phyloP scores from a whole-genome alignment of 2,888 invertebrate genomes.

The Drosophila bunnanda region DNA sequence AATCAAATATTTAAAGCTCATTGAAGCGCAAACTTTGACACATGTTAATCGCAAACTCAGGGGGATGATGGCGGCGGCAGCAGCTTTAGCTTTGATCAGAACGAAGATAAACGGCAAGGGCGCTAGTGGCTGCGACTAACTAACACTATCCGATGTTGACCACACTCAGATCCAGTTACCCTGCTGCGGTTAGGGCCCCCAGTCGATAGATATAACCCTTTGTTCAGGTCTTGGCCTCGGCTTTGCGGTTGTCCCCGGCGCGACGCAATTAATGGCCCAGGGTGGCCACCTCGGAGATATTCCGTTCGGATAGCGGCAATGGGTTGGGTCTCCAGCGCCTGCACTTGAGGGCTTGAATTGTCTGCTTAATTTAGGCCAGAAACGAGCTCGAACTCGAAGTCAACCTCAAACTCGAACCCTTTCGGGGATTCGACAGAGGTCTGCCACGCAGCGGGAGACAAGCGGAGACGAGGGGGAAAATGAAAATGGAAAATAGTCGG shows the following conservation, averaged over 20 bases:
- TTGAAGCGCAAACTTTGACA: slow-evolving; percentile 78
- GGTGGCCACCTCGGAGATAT: slow-evolving; percentile 22
- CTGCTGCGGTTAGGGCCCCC: slow-evolving; percentile 32
- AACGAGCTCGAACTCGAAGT: slow-evolving; percentile 39
- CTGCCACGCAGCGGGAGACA: slow-evolving; percentile 60
- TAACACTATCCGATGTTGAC: slow-evolving; percentile 39
- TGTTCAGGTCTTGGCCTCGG: slow-evolving; percentile 59
- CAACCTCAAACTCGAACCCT: slow-evolving; percentile 44
- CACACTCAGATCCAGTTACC: slow-evolving; percentile 40
- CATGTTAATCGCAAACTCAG: slow-evolving; percentile 55
- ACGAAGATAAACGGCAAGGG: slow-evolving; percentile 26
- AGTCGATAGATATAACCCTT: slow-evolving; percentile 39
- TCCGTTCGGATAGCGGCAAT: slow-evolving; percentile 21
- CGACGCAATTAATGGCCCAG: slow-evolving; percentile 53
- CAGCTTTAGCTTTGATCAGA: slow-evolving; percentile 22
- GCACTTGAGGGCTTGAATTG: slow-evolving; percentile 50
- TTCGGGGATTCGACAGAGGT: slow-evolving; percentile 23
- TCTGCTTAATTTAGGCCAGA: slow-evolving; percentile 54
- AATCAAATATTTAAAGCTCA: slow-evolving; percentile 81
- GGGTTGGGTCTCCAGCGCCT: slow-evolving; percentile 21
- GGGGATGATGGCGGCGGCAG: background rate
- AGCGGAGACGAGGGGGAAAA: slow-evolving; percentile 35
- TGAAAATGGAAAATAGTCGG: slow-evolving; percentile 67
- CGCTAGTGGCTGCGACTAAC: slow-evolving; percentile 31
- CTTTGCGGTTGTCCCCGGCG: slow-evolving; percentile 47